Evolutionary conservation across 2,888 invertebrate species (phyloP).

Genomic region (Hirtodrosophila confusa): DNA sequence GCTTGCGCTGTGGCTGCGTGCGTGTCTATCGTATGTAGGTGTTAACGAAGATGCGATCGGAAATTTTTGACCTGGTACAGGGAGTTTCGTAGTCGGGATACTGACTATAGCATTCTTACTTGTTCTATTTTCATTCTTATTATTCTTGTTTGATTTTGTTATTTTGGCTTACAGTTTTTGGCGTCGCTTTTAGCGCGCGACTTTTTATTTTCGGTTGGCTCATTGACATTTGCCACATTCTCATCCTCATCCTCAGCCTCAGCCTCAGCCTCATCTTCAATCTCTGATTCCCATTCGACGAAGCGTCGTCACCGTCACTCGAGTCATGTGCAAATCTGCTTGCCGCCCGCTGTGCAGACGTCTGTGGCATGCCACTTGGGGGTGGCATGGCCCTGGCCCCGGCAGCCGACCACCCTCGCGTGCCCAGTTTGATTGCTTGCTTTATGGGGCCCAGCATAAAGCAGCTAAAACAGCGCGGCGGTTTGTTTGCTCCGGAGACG

Average conservation of each 20-base stretch:
- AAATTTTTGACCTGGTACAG: no score
- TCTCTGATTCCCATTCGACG: conserved; percentile 4
- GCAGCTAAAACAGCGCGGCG: conserved; percentile 1
- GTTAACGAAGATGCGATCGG: no score
- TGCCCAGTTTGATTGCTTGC: conserved; percentile 27
- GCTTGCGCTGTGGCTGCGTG: no score
- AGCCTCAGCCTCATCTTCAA: conserved; percentile 7
- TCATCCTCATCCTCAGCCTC: conserved; percentile 1
- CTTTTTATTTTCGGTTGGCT: conserved; percentile 49
- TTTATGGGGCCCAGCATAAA: conserved; percentile 33
- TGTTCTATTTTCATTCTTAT: not conserved
- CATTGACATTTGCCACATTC: conserved; percentile 56
- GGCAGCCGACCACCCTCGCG: not conserved
- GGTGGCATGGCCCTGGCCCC: no score
- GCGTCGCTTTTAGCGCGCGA: conserved; percentile 44
- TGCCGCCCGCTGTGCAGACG: conserved; percentile 8
- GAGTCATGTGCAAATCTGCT: conserved; percentile 46
- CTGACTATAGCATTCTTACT: no score
- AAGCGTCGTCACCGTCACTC: conserved; percentile 20
- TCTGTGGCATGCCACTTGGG: conserved; percentile 32
- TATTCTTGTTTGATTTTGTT: conserved; percentile 10
- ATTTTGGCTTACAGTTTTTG: conserved; percentile 22
- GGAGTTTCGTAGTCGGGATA: no score
- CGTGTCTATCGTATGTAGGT: no score
- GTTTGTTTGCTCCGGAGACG: conserved; percentile 31